Conservation (phyloP, 1,140 invertebrate species). For the Halesus radiatus region DNA sequence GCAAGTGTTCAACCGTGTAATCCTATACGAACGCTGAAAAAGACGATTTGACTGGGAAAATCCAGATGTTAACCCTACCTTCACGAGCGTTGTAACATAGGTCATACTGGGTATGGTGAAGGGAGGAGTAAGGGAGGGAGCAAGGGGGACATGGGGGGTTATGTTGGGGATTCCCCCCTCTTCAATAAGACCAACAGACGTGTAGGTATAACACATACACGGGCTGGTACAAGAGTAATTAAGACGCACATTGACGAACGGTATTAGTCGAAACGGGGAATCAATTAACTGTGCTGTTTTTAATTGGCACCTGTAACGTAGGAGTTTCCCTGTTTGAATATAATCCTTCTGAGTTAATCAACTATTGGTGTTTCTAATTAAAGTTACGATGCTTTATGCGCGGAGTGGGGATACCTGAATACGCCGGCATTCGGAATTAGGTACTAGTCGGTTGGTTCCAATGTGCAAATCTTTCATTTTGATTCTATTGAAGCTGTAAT, state of each 20-base stretch:
- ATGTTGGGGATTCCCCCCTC: not conserved
- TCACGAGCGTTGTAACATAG: slow-evolving; percentile 27
- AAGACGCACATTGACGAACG: slow-evolving; percentile 51
- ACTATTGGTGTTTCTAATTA: slow-evolving; percentile 39
- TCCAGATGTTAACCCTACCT: slow-evolving; percentile 42
- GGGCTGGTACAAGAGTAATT: slow-evolving; percentile 49
- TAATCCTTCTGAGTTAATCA: slow-evolving; percentile 35
- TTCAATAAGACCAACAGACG: slow-evolving; percentile 32
- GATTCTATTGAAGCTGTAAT: too few species aligned
- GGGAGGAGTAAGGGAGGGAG: too few species aligned
- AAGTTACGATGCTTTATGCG: slow-evolving; percentile 17
- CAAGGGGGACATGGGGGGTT: not conserved
- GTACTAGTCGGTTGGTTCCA: too few species aligned
- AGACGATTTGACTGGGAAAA: slow-evolving; percentile 41
- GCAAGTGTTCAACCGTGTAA: slow-evolving; percentile 27
- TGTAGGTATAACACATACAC: slow-evolving; percentile 11
- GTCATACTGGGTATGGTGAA: slow-evolving; percentile 10
- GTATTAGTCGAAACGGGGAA: slow-evolving; percentile 46
- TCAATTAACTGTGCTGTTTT: slow-evolving; percentile 50
- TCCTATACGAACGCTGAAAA: slow-evolving; percentile 38
- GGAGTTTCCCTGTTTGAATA: slow-evolving; percentile 35
- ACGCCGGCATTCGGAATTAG: not conserved
- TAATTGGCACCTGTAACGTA: slow-evolving; percentile 43
- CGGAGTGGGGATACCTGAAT: not conserved
- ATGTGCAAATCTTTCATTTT: too few species aligned